Base-by-base conservation (phyloP, 2,113 vertebrate genomes). In the Merops nubicus region DNA sequence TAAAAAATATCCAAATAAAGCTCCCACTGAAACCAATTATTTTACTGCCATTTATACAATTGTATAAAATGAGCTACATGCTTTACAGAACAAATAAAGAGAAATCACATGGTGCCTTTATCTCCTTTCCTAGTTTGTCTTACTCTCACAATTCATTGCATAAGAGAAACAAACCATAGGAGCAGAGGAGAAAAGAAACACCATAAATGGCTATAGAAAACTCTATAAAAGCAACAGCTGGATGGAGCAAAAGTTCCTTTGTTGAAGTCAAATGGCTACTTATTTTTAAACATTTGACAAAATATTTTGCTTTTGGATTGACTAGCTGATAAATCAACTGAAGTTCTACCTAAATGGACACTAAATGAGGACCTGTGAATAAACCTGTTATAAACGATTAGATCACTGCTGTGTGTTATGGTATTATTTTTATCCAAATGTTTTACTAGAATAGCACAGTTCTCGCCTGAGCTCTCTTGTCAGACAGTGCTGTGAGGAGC, bases 161-260 rank as follows among this genome's bases (percentile, higher is more conserved):
- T 85, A 91, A 91, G 64, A 94, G 90, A 94, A 95, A 87, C 76
- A 93, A 92, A 72, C 56, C 62, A 72, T 11, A 87, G 69, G 40
- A 91, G 78, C 69, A 81, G 83, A 64, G 75, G 34, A 93, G 85
- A 94, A 93, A 93, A 96, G 91, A 93, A 95, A 68, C 60, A 64
- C 96, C 96, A 97, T 96, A 97, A 96, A 97, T 72, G 93, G 95
- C 1, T 40, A 89, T 42, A 95, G 88, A 96, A 93, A 96, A 74
- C 88, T 85, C 93, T 72, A 15, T 82, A 87, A 94, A 92, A 92
- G 92, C 62, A 93, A 79, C 88, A 94, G 91, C 83, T 78, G 77
- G 62, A 83, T 84, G 42, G 43, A 76, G 78, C 48, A 95, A 74
- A 93, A 95, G 38, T 94, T 94, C 88, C 56, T 95, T 59, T 78